These are phyloP conservation scores for Monoplex corrugatus DNA, from an alignment of 2,888 invertebrate genomes.

Conservation along the genomic window DNA sequence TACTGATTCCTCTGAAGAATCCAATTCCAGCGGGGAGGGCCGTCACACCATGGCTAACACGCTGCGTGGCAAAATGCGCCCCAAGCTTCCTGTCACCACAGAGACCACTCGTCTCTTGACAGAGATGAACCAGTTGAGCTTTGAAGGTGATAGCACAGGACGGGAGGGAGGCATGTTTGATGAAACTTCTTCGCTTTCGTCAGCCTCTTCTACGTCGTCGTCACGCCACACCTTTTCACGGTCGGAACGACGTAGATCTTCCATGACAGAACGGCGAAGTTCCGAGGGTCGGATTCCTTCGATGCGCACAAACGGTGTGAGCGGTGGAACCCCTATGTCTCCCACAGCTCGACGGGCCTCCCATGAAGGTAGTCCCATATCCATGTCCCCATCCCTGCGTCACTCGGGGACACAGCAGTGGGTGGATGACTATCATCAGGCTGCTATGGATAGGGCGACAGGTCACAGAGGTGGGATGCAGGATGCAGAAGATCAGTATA, in stretches of 20 bases:
- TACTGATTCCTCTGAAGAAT: conserved; percentile 77
- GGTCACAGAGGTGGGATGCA: not conserved
- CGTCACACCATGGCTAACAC: conserved; percentile 62
- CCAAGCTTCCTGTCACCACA: conserved; percentile 76
- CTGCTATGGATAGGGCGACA: not conserved
- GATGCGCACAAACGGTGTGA: conserved; percentile 25
- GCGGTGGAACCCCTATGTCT: conserved; percentile 37
- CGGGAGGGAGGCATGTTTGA: conserved; percentile 58
- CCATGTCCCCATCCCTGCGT: conserved; percentile 30
- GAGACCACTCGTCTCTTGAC: conserved; percentile 76
- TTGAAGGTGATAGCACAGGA: conserved; percentile 59
- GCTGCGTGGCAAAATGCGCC: conserved; percentile 70
- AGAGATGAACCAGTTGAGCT: conserved; percentile 74
- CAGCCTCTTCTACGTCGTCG: conserved; percentile 45
- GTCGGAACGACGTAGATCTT: conserved; percentile 53
- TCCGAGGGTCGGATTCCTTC: conserved; percentile 44
- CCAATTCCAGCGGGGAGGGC: conserved; percentile 75
- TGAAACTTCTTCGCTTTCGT: conserved; percentile 56
- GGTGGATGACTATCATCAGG: conserved; percentile 41
- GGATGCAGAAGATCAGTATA: conserved; percentile 11
- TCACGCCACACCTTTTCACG: conserved; percentile 49
- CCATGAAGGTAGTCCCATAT: conserved; percentile 25
- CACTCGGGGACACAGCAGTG: conserved; percentile 48
- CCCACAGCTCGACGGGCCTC: conserved; percentile 38
- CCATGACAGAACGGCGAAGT: conserved; percentile 57